phyloP scores from a whole-genome alignment of 1,140 invertebrate species.

The Archivesica marissinica region DNA sequence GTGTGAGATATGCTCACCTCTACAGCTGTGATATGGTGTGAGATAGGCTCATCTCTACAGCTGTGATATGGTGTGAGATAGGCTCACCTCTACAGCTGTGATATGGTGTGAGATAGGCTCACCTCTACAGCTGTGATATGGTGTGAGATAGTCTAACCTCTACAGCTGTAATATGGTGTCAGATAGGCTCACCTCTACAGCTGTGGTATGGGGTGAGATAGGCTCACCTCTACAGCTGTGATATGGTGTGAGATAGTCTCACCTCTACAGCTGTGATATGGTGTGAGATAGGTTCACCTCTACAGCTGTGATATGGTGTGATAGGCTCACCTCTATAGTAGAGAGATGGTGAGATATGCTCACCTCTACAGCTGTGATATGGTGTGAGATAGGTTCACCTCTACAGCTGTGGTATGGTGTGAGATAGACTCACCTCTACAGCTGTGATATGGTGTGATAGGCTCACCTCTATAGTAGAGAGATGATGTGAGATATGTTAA shows the following conservation, averaged over 20 bases:
- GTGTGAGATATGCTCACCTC: constrained; percentile 14
- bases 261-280: constrained; percentile 31
- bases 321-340: too few species aligned
- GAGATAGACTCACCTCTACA: constrained; percentile 19
- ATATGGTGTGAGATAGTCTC: background rate
- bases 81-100: constrained; percentile 22
- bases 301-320: background rate
- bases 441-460: background rate
- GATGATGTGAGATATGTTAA: background rate
- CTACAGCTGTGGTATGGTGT: background rate
- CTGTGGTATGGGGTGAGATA: background rate
- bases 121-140: constrained; percentile 31
- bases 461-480: constrained; percentile 30
- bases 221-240: constrained; percentile 22
- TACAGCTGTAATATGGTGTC: background rate
- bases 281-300: constrained; percentile 11
- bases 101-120: background rate
- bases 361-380: constrained; percentile 27
- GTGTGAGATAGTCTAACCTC: constrained; percentile 12
- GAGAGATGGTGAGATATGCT: background rate
- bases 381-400: constrained; percentile 3
- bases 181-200: constrained; percentile 27
- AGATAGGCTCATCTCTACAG: constrained; percentile 23
- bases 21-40: background rate
- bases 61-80: background rate